These are phyloP conservation scores for Monodelphis domestica DNA, from an alignment of 2,797 vertebrate genomes.

Conservation along the genomic window DNA sequence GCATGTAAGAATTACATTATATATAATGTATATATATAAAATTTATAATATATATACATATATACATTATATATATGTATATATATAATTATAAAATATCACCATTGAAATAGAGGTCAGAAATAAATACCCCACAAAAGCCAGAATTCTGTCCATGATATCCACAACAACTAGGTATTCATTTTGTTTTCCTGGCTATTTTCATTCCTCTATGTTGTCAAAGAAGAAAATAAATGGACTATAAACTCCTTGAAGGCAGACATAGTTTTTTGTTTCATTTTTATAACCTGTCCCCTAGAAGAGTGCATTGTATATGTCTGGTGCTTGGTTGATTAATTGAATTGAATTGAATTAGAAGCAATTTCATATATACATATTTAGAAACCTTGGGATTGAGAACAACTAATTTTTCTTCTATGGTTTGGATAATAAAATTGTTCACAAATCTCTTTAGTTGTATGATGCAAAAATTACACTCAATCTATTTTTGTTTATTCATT, in stretches of 20 bases:
- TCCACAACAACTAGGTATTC: neutral
- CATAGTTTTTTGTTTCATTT: neutral
- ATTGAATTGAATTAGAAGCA: neutral
- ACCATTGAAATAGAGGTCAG: neutral
- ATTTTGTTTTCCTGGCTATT: neutral
- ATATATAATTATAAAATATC: no score
- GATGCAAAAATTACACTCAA: neutral
- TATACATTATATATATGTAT: no score
- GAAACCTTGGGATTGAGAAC: neutral
- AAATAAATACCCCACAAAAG: neutral
- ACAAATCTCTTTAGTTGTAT: neutral
- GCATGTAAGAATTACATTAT: neutral
- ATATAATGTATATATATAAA: no score
- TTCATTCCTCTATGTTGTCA: neutral
- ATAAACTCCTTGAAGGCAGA: neutral
- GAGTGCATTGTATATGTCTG: neutral
- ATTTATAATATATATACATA: no score
- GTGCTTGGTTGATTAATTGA: neutral
- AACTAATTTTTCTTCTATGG: neutral
- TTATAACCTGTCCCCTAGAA: neutral
- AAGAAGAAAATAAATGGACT: neutral
- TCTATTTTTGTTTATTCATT: conserved; percentile 4
- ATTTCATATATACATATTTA: neutral
- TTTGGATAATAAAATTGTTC: conserved; percentile 15
- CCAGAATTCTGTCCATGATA: neutral